Evolutionary conservation across 2,113 vertebrate species (phyloP), one percentile per base, ranked within the genome.

Genomic region (Colossoma macropomum): DNA sequence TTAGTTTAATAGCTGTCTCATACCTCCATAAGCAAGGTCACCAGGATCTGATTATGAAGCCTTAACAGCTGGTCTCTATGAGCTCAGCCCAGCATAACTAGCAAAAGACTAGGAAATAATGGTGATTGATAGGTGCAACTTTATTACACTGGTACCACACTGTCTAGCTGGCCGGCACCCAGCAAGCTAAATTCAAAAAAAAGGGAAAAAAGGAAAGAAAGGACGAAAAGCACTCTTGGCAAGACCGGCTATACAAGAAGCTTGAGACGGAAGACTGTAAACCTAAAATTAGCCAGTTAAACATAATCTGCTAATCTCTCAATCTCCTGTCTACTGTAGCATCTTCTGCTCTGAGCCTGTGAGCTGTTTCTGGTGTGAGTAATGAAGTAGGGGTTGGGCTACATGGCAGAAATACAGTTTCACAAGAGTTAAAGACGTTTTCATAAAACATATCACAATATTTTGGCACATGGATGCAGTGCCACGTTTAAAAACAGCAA

Each of bases 91-190:
- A 6, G 25, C 54, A 70, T 69, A 65, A 48, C 45, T 60, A 71
- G 59, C 45, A 66, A 11, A 77, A 28, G 59, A 56, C 28, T 48
- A 41, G 48, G 41, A 11, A 78, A 82, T 75, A 50, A 23, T 74
- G 38, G 80, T 70, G 63, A 83, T 52, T 83, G 72, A 84, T 77
- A 63, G 65, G 62, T 50, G 21, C 21, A 32, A 62, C 72, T 84
- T 59, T 60, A 59, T 81, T 86, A 81, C n/a, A 25, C 27, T 71
- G 73, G 65, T 71, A 76, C 77, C 50, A 63, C 32, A n/a, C 56
- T 72, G 34, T 71, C 77, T 72, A 48, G 23, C 17, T 82, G 72
- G 80, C 72, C 0, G 4, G 38, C 16, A 74, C 59, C 56, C 79
- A 73, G 54, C 50, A n/a, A 45, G 4, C 65, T 21, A 19, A 68